These are phyloP conservation scores for Seriola rivoliana DNA, from an alignment of 2,113 vertebrate species.

Conservation along the genomic window DNA sequence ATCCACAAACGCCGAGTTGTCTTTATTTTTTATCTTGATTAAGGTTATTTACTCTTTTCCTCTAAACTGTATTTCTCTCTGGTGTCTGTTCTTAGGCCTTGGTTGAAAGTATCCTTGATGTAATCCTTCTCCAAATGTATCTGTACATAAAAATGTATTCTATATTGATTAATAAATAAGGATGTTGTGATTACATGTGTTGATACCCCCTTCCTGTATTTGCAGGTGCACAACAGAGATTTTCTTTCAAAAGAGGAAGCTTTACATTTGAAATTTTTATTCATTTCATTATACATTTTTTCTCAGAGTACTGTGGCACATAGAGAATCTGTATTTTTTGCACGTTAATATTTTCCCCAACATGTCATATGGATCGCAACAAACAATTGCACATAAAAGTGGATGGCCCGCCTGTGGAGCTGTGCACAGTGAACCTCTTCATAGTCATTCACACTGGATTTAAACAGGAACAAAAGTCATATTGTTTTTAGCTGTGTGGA, in stretches of 20 bases:
- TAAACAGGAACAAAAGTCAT: slow-evolving; percentile 59
- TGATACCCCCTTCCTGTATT: background rate
- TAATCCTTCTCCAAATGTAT: slow-evolving; percentile 35
- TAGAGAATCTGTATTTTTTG: slow-evolving; percentile 79
- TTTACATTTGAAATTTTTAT: slow-evolving; percentile 84
- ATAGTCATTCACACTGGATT: slow-evolving; percentile 62
- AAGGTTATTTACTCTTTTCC: slow-evolving; percentile 22
- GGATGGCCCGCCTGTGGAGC: slow-evolving; percentile 60
- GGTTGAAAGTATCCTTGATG: slow-evolving; percentile 28
- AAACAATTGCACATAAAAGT: slow-evolving; percentile 76
- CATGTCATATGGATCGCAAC: slow-evolving; percentile 71
- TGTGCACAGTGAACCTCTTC: slow-evolving; percentile 68
- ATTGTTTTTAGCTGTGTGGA: slow-evolving; percentile 37
- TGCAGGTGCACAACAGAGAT: slow-evolving; percentile 3
- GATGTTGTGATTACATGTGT: slow-evolving; percentile 54
- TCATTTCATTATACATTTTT: slow-evolving; percentile 78
- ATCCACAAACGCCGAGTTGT: slow-evolving; percentile 41
- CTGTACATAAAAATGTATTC: slow-evolving; percentile 79
- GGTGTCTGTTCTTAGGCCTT: slow-evolving; percentile 52
- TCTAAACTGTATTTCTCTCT: slow-evolving; percentile 39
- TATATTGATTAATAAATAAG: slow-evolving; percentile 84
- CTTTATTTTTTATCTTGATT: slow-evolving; percentile 35
- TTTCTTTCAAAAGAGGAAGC: slow-evolving; percentile 7
- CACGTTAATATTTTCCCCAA: slow-evolving; percentile 71
- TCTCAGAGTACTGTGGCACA: slow-evolving; percentile 81